phyloP scores from a whole-genome alignment of 2,113 vertebrate genomes.

The Hylia prasina region DNA sequence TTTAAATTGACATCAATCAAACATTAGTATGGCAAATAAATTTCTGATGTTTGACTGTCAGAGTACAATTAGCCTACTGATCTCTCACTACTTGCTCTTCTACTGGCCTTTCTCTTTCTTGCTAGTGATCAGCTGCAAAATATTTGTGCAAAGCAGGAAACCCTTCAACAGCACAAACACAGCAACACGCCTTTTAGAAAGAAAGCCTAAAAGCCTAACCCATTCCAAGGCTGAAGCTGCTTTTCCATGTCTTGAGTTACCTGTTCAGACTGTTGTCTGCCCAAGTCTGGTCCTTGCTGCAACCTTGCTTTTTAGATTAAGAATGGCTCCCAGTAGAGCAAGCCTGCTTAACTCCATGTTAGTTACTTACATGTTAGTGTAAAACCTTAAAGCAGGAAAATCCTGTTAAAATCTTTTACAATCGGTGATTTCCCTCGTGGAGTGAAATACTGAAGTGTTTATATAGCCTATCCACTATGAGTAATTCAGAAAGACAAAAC shows the following conservation, averaged over 20 bases:
- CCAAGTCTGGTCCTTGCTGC: background rate
- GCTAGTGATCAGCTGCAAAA: background rate
- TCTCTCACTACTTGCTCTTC: background rate
- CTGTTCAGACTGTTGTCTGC: background rate
- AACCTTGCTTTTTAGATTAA: background rate
- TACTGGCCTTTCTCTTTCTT: background rate
- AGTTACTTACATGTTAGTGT: background rate
- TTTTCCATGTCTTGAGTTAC: background rate
- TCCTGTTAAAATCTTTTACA: background rate
- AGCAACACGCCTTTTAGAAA: background rate
- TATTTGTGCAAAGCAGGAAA: background rate
- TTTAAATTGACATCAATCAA: background rate
- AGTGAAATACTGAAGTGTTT: background rate
- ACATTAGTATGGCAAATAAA: background rate
- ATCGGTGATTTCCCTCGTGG: fast-evolving
- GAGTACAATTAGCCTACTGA: background rate
- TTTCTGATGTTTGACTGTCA: background rate
- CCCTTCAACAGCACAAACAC: background rate
- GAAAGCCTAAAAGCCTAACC: background rate
- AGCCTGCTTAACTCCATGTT: background rate
- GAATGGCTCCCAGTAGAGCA: background rate
- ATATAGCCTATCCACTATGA: background rate
- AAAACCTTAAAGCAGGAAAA: background rate
- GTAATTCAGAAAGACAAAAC: background rate
- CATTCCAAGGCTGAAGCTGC: background rate